Evolutionary conservation across 1,140 invertebrate species (phyloP).

Genomic region (Lepidurus apus): DNA sequence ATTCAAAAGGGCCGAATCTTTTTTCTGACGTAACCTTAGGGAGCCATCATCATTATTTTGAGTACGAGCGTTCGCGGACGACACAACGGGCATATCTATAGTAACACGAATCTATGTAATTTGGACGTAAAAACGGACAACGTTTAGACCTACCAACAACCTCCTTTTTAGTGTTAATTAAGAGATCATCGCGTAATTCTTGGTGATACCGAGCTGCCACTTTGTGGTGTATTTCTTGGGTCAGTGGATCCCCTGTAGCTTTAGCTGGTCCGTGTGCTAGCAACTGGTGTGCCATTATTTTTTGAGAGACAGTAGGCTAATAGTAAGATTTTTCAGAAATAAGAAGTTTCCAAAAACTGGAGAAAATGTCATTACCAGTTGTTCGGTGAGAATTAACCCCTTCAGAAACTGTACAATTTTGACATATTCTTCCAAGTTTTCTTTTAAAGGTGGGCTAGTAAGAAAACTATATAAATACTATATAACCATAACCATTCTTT

Average conservation of each 20-base stretch:
- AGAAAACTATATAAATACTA: not conserved
- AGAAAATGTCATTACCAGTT: constrained; percentile 26
- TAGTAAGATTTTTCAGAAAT: not conserved
- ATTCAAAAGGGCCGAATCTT: not conserved
- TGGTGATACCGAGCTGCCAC: constrained; percentile 29
- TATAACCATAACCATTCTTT: not conserved
- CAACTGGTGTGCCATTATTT: constrained; percentile 31
- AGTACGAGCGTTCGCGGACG: not conserved
- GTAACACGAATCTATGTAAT: not conserved
- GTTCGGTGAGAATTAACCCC: constrained; percentile 27
- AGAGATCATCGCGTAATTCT: constrained; percentile 30
- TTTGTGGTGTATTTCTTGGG: constrained; percentile 31
- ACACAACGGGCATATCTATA: not conserved
- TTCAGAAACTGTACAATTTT: constrained; percentile 29
- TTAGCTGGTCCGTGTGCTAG: constrained; percentile 19
- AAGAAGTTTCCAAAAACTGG: not conserved
- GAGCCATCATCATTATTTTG: not conserved
- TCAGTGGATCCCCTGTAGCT: constrained; percentile 26
- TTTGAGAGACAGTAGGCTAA: constrained; percentile 30
- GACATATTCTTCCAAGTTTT: constrained; percentile 29
- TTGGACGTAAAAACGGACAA: not conserved
- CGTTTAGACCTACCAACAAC: not conserved
- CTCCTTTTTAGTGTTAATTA: not conserved
- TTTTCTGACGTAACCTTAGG: constrained; percentile 23
- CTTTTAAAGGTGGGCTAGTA: constrained; percentile 23